These are phyloP conservation scores for Amphiprion ocellaris DNA, from an alignment of 2,113 vertebrate species.

Conservation along the genomic window DNA sequence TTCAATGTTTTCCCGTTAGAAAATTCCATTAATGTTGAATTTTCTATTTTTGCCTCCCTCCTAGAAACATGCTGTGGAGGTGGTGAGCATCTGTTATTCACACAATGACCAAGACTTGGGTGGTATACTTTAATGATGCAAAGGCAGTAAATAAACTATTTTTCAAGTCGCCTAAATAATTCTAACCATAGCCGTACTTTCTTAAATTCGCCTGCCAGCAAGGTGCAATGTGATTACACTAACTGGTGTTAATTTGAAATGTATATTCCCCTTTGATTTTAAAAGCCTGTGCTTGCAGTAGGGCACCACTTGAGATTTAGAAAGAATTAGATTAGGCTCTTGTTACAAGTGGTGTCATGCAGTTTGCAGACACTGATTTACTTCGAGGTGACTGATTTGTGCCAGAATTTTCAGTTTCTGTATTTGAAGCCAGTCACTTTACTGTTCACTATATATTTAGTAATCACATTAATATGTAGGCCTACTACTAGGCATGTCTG, in stretches of 20 bases:
- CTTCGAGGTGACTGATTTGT: not conserved
- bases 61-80: constrained; percentile 20
- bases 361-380: not conserved
- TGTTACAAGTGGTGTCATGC: not conserved
- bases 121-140: constrained; percentile 4
- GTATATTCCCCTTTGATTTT: too few species aligned
- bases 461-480: not conserved
- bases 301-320: not conserved
- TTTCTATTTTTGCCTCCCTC: constrained; percentile 28
- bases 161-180: not conserved
- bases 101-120: constrained; percentile 11
- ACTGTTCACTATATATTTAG: not conserved
- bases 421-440: not conserved
- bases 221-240: not conserved
- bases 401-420: not conserved
- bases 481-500: not conserved
- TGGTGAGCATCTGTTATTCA: constrained; percentile 49
- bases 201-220: not conserved
- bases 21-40: not conserved
- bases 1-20: not conserved
- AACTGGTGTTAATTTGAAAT: not conserved
- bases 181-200: not conserved
- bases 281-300: too few species aligned
- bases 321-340: not conserved
- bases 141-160: not conserved